Conservation (phyloP, 2,888 invertebrate species). For the Xestia rhomboidea region DNA sequence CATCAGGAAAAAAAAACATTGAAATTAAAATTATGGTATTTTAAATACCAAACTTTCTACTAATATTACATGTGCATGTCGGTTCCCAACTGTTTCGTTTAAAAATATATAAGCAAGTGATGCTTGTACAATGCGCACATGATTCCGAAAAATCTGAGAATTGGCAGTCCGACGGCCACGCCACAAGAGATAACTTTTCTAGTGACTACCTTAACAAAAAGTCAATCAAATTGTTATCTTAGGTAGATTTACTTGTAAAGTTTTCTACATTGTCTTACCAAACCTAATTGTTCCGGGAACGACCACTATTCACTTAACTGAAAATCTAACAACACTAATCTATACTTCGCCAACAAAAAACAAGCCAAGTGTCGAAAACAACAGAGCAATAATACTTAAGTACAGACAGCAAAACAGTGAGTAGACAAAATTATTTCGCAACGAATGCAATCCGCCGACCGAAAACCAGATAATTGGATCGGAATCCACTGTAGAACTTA, state of each 20-base stretch:
- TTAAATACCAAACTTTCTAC: too few species aligned
- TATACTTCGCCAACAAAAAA: conserved; percentile 52
- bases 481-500: conserved; percentile 74
- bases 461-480: conserved; percentile 77
- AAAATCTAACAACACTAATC: conserved; percentile 42
- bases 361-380: conserved; percentile 60
- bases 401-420: conserved; percentile 68
- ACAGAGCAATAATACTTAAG: conserved; percentile 60
- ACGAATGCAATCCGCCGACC: conserved; percentile 66
- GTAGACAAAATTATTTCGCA: conserved; percentile 74
- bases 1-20: too few species aligned
- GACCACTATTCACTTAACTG: conserved; percentile 37
- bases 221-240: background rate
- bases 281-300: conserved; percentile 21
- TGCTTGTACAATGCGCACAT: too few species aligned
- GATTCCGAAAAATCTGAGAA: too few species aligned
- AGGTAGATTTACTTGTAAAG: conserved; percentile 1
- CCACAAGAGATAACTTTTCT: background rate
- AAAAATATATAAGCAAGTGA: too few species aligned
- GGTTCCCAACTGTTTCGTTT: too few species aligned
- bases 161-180: too few species aligned
- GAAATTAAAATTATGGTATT: too few species aligned
- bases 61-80: too few species aligned
- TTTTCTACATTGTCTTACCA: conserved; percentile 15
- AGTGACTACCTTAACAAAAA: background rate